Base-by-base conservation (phyloP, 2,113 vertebrate species). In the Dipodomys spectabilis region DNA sequence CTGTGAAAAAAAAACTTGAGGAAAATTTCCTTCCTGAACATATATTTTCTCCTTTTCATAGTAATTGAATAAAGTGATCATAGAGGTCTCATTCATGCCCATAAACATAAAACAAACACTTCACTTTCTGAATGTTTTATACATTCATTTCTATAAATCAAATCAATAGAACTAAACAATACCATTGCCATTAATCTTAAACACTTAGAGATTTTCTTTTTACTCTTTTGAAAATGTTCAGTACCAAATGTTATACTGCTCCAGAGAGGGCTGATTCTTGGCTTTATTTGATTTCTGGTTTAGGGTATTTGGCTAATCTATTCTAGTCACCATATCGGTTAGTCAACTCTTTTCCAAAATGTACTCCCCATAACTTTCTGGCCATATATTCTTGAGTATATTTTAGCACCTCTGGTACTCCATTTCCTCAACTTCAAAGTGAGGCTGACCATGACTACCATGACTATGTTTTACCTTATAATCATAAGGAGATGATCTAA, bases 31-130 rank as follows among this genome's bases (percentile, higher is more conserved):
- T 85, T 75, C 2, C 9, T 72, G 6, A 72, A 44, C 3, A 8
- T 93, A 8, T 16, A 68, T 84, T 81, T 88, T 85, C 7, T 89
- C 9, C 84, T 92, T 91, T n/a, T 91, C 45, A 79, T 88, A 84
- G 25, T 6, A 39, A 5, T 22, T 89, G 27, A 71, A 5, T 67
- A 57, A 30, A 80, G 35, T 80, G 72, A 89, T n/a, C 30, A 69
- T 4, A 10, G 10, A 86, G 20, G 16, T 82, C 49, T 88, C 60
- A 71, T 67, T 83, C 10, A 86, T 72, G 7, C 18, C 35, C 27
- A 53, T 77, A 28, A 65, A 82, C 9, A 91, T 30, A 82, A 92
- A 82, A 86, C 10, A 81, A 57, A 60, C 18, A 67, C 9, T 45
- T 53, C 0, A 25, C 32, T 88, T 86, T 74, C 60, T 75, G 12